These are phyloP conservation scores for Loriculus beryllinus DNA, from an alignment of 2,797 vertebrate genomes.

Conservation along the genomic window DNA sequence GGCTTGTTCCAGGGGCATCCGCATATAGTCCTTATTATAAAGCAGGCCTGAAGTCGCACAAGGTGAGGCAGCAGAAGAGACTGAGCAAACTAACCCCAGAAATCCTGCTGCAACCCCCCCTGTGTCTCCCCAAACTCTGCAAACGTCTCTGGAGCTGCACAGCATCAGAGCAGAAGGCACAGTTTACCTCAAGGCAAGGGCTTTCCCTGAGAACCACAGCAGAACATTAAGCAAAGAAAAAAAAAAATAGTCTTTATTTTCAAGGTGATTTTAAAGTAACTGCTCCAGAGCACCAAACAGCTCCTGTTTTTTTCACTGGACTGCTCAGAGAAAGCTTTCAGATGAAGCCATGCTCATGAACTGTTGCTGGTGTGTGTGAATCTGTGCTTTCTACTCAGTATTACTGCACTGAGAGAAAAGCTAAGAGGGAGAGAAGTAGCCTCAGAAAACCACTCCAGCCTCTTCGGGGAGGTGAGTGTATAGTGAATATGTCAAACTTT, in stretches of 20 bases:
- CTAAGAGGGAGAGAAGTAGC: background rate
- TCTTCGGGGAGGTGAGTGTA: background rate
- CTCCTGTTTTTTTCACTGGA: background rate
- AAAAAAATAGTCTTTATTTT: background rate
- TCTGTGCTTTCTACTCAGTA: background rate
- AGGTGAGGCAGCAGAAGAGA: background rate
- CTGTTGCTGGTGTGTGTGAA: background rate
- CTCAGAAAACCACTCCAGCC: slow-evolving; percentile 1
- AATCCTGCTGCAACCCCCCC: background rate
- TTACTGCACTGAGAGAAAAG: background rate
- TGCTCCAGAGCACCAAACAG: background rate
- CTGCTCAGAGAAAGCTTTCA: background rate
- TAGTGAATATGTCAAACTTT: background rate
- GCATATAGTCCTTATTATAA: fast-evolving
- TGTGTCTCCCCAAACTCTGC: background rate
- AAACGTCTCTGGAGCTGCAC: background rate
- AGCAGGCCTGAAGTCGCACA: background rate
- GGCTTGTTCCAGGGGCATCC: background rate
- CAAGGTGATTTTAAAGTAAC: background rate
- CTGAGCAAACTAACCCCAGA: background rate
- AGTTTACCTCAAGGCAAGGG: background rate
- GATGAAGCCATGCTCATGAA: background rate
- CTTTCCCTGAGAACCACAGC: background rate
- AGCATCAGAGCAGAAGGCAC: background rate
- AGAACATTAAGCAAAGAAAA: background rate